These are phyloP conservation scores for Onthophagus taurus DNA, from an alignment of 1,140 invertebrate genomes.

Conservation along the genomic window DNA sequence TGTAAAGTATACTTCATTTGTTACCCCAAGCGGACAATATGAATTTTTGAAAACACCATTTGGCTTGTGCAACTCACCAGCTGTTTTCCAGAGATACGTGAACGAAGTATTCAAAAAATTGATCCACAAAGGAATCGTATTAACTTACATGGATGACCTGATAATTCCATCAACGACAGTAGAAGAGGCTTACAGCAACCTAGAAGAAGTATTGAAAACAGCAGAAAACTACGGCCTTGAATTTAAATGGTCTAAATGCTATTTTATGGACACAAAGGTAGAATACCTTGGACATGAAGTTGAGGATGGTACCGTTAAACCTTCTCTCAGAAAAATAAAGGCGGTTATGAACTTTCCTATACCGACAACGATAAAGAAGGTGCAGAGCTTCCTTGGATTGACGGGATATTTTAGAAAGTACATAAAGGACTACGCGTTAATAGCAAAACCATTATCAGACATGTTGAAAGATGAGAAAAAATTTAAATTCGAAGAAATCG, in stretches of 20 bases:
- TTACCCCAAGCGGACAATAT: constrained; percentile 14
- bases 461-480: not conserved
- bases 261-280: constrained; percentile 5
- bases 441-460: constrained; percentile 9
- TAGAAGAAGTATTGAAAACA: constrained; percentile 15
- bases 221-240: not conserved
- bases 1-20: constrained; percentile 18
- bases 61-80: constrained; percentile 8
- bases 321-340: constrained; percentile 3
- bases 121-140: not conserved
- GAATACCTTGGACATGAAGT: constrained; percentile 6
- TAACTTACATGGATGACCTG: constrained; percentile 22
- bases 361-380: constrained; percentile 7
- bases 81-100: constrained; percentile 11
- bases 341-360: constrained; percentile 9
- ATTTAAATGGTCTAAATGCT: constrained; percentile 12
- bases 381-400: constrained; percentile 7
- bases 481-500: constrained; percentile 2
- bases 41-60: constrained; percentile 16
- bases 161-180: constrained; percentile 16
- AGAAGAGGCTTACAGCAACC: constrained; percentile 17
- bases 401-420: constrained; percentile 5
- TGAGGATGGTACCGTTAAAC: constrained; percentile 4
- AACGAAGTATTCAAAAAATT: constrained; percentile 11
- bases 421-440: constrained; percentile 6